A percentile compares a stretch with the other conserved stretches of the same genome.
phyloP scores from a whole-genome alignment of 1,140 invertebrate species.

The Drosophila arizonae region DNA sequence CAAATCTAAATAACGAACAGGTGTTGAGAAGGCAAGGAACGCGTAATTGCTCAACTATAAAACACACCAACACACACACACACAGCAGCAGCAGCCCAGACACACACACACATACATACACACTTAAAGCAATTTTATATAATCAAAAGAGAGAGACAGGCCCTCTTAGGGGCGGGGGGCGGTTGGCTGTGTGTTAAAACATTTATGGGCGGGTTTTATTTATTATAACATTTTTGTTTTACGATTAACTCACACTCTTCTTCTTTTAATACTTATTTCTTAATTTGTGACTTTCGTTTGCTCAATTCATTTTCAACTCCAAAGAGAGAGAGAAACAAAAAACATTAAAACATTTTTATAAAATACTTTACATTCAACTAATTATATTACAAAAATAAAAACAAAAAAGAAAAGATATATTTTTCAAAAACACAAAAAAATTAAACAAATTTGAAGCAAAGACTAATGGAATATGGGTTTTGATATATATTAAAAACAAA shows the following conservation, averaged over 20 bases:
- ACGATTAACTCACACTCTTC: constrained; percentile 23
- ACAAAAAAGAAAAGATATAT: constrained; percentile 4
- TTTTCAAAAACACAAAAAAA: constrained; percentile 29
- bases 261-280: constrained; percentile 16
- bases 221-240: constrained; percentile 48
- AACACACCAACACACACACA: constrained; percentile 32
- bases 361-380: constrained; percentile 33
- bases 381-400: constrained; percentile 20
- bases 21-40: constrained; percentile 39
- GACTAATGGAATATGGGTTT: constrained; percentile 69
- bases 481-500: constrained; percentile 36
- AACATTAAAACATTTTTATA: constrained; percentile 31
- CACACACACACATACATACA: neutral
- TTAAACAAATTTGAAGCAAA: constrained; percentile 58
- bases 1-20: constrained; percentile 57
- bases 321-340: neutral
- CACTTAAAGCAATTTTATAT: constrained; percentile 55
- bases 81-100: neutral
- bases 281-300: constrained; percentile 30
- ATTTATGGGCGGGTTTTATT: constrained; percentile 33
- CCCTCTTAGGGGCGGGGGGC: neutral
- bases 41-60: constrained; percentile 44
- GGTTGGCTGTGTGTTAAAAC: constrained; percentile 14
- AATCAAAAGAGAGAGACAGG: constrained; percentile 51
- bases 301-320: constrained; percentile 43